phyloP scores from a whole-genome alignment of 2,888 invertebrate species.

The Reticulitermes lucifugus region DNA sequence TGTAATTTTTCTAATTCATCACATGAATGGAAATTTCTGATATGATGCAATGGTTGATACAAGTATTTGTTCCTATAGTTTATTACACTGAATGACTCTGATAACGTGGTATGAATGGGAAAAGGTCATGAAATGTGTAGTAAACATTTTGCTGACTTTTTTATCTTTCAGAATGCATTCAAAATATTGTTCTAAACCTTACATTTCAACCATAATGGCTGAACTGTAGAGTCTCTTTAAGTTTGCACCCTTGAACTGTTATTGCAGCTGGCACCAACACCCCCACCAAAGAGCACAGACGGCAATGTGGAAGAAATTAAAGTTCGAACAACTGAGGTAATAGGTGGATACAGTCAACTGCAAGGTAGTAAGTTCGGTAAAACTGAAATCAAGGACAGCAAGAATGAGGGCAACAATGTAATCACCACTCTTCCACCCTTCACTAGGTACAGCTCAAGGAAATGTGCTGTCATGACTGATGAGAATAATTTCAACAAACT shows the following conservation, averaged over 20 bases:
- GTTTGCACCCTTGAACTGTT: neutral
- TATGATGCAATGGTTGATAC: too few species aligned
- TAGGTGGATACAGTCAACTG: neutral
- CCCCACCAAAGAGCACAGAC: neutral
- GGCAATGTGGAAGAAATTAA: neutral
- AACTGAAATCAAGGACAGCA: neutral
- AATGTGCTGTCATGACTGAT: neutral
- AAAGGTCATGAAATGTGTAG: neutral
- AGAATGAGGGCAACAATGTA: neutral
- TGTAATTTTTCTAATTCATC: too few species aligned
- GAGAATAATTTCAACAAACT: neutral
- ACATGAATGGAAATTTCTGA: too few species aligned
- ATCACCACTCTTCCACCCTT: neutral
- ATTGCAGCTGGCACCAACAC: conserved; percentile 23
- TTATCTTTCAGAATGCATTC: neutral
- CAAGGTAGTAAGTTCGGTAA: neutral
- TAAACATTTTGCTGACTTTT: neutral
- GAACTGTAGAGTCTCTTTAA: neutral
- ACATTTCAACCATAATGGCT: neutral
- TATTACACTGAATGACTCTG: too few species aligned
- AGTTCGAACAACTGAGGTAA: neutral
- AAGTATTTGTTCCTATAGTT: too few species aligned
- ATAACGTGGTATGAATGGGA: neutral
- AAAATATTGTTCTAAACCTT: neutral
- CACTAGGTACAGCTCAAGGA: conserved; percentile 15